Conservation (phyloP, 2,888 invertebrate genomes). For the Oasisia sp. region DNA sequence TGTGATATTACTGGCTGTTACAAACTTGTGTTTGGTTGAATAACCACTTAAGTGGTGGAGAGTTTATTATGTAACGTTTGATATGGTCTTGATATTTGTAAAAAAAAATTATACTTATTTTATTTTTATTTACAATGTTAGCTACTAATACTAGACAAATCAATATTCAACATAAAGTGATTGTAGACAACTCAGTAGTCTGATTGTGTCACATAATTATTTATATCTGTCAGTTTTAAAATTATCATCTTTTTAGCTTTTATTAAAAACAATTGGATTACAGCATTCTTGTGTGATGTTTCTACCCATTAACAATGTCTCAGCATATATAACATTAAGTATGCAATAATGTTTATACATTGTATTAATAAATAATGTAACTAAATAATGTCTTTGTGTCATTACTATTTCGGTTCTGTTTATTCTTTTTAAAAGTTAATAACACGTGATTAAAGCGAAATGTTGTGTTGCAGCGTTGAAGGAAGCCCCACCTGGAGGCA, state of each 20-base stretch:
- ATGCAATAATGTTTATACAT: too few relatives aligned
- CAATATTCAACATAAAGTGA: not conserved
- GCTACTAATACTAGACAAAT: not conserved
- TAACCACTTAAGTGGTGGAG: too few relatives aligned
- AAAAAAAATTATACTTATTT: not conserved
- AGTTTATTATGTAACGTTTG: too few relatives aligned
- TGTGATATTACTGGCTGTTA: too few relatives aligned
- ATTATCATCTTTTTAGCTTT: not conserved
- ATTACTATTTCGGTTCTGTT: not conserved
- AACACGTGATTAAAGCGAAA: not conserved
- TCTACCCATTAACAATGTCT: too few relatives aligned
- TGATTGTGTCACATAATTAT: not conserved
- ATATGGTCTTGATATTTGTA: too few relatives aligned
- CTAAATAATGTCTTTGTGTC: too few relatives aligned
- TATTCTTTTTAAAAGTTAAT: not conserved
- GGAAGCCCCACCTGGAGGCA: constrained; percentile 3
- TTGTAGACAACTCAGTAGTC: not conserved
- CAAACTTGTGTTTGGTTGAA: too few relatives aligned
- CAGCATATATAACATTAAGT: not conserved
- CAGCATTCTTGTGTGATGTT: not conserved
- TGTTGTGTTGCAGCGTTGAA: constrained; percentile 3
- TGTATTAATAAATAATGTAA: too few relatives aligned
- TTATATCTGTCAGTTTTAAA: not conserved
- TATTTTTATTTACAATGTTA: not conserved
- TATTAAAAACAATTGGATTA: not conserved